Conservation (phyloP, 2,888 invertebrate genomes). For the Hyposoter dolosus region DNA sequence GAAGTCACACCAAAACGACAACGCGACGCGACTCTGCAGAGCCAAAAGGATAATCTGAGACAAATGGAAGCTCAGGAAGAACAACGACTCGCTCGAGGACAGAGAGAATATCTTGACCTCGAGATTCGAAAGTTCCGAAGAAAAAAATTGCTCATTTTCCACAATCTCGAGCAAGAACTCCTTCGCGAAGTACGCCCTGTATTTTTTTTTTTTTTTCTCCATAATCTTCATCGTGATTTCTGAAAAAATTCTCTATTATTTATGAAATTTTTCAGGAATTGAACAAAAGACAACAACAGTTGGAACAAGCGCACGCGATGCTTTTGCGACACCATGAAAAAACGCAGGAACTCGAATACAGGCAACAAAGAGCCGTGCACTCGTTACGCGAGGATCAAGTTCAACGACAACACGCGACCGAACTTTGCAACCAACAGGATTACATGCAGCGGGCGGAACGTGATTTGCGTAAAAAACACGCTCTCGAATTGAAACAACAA, state of each 20-base stretch:
- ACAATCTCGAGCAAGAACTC: slow-evolving; percentile 96
- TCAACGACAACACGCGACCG: slow-evolving; percentile 96
- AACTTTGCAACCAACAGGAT: slow-evolving; percentile 97
- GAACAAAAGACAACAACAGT: slow-evolving; percentile 96
- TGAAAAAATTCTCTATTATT: not conserved
- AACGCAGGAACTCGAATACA: slow-evolving; percentile 97
- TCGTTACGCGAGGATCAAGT: slow-evolving; percentile 95
- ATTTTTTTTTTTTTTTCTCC: not conserved
- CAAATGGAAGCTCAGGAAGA: slow-evolving; percentile 96
- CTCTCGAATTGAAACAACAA: slow-evolving; percentile 98
- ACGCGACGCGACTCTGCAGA: slow-evolving; percentile 95
- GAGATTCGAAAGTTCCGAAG: slow-evolving; percentile 97
- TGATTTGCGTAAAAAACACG: slow-evolving; percentile 98
- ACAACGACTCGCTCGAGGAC: slow-evolving; percentile 93
- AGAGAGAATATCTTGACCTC: slow-evolving; percentile 95
- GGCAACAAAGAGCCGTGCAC: slow-evolving; percentile 98
- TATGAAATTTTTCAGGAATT: slow-evolving; percentile 89
- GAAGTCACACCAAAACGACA: slow-evolving; percentile 96
- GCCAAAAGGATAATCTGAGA: slow-evolving; percentile 96
- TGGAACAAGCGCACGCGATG: slow-evolving; percentile 98
- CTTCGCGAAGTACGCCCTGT: slow-evolving; percentile 90
- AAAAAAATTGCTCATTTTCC: slow-evolving; percentile 94
- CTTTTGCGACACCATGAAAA: slow-evolving; percentile 98
- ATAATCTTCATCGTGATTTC: not conserved
- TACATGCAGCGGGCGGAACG: slow-evolving; percentile 98